phyloP scores from a whole-genome alignment of 1,140 invertebrate genomes.

The Globodera rostochiensis region DNA sequence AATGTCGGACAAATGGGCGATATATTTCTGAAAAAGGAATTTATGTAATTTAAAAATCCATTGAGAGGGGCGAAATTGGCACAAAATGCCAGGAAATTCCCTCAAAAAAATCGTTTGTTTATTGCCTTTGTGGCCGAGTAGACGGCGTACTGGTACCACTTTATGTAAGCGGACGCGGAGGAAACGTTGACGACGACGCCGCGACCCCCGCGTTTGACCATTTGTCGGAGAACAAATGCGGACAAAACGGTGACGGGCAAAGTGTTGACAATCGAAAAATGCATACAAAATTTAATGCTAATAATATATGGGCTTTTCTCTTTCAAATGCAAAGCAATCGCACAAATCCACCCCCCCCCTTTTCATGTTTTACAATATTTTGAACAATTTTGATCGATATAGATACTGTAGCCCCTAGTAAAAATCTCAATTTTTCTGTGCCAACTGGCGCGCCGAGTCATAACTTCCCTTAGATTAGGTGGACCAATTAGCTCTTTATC shows the following conservation, averaged over 20 bases:
- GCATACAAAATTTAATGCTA: too few relatives aligned
- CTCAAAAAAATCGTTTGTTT: background rate
- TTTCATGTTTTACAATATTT: too few relatives aligned
- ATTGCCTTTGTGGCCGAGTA: conserved; percentile 52
- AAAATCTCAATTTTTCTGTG: too few relatives aligned
- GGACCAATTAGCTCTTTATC: too few relatives aligned
- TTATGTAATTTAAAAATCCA: background rate
- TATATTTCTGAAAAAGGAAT: conserved; percentile 44
- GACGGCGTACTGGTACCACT: conserved; percentile 33
- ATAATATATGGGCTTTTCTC: too few relatives aligned
- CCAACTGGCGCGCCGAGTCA: too few relatives aligned
- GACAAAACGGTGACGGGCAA: conserved; percentile 47
- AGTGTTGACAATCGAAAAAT: conserved; percentile 43
- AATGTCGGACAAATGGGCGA: conserved; percentile 33
- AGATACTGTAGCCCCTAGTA: too few relatives aligned
- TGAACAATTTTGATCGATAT: too few relatives aligned
- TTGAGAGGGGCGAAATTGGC: background rate
- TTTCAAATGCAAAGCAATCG: too few relatives aligned
- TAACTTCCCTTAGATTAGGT: too few relatives aligned
- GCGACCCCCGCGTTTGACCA: conserved; percentile 27
- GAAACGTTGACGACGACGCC: conserved; percentile 47
- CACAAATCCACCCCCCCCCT: too few relatives aligned
- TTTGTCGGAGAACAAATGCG: conserved; percentile 38
- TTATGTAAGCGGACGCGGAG: conserved; percentile 39
- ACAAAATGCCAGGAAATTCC: conserved; percentile 6